Conservation (phyloP, 1,140 invertebrate genomes). For the Papilio polytes region DNA sequence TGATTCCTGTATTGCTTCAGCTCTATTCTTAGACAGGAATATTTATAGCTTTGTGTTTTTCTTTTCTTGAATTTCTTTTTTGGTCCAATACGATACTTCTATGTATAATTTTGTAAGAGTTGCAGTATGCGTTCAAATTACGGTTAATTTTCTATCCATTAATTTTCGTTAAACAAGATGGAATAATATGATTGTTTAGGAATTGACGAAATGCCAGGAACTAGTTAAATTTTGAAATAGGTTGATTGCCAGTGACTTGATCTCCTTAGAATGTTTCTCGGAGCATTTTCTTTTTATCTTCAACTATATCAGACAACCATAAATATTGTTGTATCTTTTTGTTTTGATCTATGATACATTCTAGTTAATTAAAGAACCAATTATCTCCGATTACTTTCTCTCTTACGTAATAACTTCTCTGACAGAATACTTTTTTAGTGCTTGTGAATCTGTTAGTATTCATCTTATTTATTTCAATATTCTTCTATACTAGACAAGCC, state of each 20-base stretch:
- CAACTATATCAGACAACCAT: not conserved
- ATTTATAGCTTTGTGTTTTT: not conserved
- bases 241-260: not conserved
- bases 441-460: not conserved
- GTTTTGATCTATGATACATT: slow-evolving; percentile 1
- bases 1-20: not conserved
- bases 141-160: too few relatives aligned
- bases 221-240: not conserved
- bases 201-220: too few relatives aligned
- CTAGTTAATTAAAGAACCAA: not conserved
- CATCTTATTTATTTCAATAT: not conserved
- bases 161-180: too few relatives aligned
- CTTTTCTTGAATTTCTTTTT: too few relatives aligned
- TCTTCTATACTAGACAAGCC: too few relatives aligned
- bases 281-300: not conserved
- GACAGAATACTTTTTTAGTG: not conserved
- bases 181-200: too few relatives aligned
- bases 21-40: not conserved
- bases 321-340: not conserved
- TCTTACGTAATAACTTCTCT: not conserved
- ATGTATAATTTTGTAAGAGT: too few relatives aligned
- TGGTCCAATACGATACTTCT: too few relatives aligned
- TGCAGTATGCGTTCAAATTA: too few relatives aligned
- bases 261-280: not conserved
- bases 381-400: slow-evolving; percentile 12